Percentiles rank a stretch among this genome's conserved stretches.
These are phyloP conservation scores for Drosophila chauvacae DNA, from an alignment of 1,140 invertebrate species.

Conservation along the genomic window DNA sequence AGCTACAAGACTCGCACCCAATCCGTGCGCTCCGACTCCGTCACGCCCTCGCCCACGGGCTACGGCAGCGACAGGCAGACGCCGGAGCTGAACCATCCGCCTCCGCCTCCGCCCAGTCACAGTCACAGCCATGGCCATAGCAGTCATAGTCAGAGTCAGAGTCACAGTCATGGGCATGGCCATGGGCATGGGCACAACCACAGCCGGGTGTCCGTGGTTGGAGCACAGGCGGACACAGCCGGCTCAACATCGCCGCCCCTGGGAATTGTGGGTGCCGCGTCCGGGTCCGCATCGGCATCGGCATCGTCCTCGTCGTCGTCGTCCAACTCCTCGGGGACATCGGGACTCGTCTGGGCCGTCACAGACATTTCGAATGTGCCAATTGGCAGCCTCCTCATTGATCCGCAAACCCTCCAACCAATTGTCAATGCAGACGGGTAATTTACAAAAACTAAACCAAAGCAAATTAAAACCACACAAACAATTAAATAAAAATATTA, in stretches of 20 bases:
- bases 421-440: conserved; percentile 88
- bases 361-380: conserved; percentile 93
- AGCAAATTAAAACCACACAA: conserved; percentile 58
- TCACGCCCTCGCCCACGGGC: conserved; percentile 90
- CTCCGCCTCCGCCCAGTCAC: conserved; percentile 20
- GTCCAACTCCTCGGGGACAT: conserved; percentile 38
- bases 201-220: conserved; percentile 31
- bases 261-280: conserved; percentile 29
- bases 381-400: conserved; percentile 93
- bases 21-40: conserved; percentile 90
- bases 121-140: conserved; percentile 31
- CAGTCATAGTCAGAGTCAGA: conserved; percentile 15
- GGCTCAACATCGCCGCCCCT: conserved; percentile 24
- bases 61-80: conserved; percentile 84
- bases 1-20: conserved; percentile 87
- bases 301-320: conserved; percentile 43
- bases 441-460: conserved; percentile 82
- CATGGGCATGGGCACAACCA: conserved; percentile 7
- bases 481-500: conserved; percentile 34
- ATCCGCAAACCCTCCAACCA: conserved; percentile 90
- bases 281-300: conserved; percentile 37
- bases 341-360: conserved; percentile 92
- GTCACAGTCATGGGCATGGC: conserved; percentile 16
- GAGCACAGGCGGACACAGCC: conserved; percentile 40
- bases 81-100: conserved; percentile 66